Evolutionary conservation across 2,113 vertebrate genomes (phyloP).

Genomic region (Furnarius figulus): DNA sequence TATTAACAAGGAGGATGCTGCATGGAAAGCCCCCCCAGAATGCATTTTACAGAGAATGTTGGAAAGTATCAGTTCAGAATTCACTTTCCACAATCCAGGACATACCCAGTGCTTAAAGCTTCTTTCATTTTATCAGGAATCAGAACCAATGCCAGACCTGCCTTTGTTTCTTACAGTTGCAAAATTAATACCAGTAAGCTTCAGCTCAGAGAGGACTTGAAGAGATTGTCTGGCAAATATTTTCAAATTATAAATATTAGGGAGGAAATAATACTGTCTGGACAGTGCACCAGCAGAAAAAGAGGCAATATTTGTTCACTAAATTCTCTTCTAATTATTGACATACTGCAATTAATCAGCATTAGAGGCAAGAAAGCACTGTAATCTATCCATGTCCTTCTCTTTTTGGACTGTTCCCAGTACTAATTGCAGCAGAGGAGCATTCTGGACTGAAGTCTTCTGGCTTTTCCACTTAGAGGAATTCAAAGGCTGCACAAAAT

Average conservation of each 20-base stretch:
- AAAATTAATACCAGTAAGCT: neutral
- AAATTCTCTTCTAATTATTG: neutral
- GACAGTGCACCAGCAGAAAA: neutral
- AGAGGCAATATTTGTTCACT: neutral
- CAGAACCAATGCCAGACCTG: neutral
- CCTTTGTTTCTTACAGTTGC: neutral
- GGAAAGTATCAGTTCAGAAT: neutral
- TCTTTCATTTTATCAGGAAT: neutral
- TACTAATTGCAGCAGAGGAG: neutral
- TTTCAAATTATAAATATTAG: neutral
- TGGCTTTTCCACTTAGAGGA: neutral
- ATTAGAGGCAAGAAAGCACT: neutral
- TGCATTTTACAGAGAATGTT: neutral
- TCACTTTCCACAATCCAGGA: neutral
- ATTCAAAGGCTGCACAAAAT: neutral
- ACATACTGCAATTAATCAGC: neutral
- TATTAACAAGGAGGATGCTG: neutral
- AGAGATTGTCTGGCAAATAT: neutral
- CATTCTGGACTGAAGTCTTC: accelerated
- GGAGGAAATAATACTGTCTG: neutral
- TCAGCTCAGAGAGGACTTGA: neutral
- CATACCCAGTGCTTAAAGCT: neutral
- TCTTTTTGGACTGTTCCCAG: neutral
- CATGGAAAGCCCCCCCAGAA: neutral
- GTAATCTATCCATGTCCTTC: neutral